Percentiles rank a stretch among this genome's conserved stretches.
Evolutionary conservation across 1,140 invertebrate species (phyloP).

Genomic region (Monomorium pharaonis): DNA sequence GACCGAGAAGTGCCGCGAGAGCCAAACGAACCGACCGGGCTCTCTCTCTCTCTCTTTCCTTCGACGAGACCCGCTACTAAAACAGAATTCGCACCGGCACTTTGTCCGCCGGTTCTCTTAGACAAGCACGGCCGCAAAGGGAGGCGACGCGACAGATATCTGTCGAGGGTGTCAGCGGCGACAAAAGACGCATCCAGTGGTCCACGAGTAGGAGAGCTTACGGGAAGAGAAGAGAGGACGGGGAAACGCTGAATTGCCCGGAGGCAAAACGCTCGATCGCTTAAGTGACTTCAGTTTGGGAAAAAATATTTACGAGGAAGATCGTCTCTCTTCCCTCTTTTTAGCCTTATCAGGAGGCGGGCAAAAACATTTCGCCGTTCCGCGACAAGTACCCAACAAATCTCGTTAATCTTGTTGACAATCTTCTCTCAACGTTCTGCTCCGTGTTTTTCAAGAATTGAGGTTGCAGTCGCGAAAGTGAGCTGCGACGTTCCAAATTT

Average conservation of each 20-base stretch:
- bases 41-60: constrained; percentile 61
- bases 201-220: constrained; percentile 17
- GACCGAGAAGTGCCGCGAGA: constrained; percentile 86
- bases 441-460: neutral
- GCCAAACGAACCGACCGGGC: constrained; percentile 79
- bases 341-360: neutral
- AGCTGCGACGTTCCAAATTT: neutral
- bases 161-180: neutral
- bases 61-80: constrained; percentile 77
- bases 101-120: constrained; percentile 72
- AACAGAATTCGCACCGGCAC: constrained; percentile 81
- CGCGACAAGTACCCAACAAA: neutral
- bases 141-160: neutral
- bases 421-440: neutral
- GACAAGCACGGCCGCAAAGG: constrained; percentile 23
- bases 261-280: neutral
- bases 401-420: neutral
- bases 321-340: neutral
- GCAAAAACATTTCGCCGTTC: neutral
- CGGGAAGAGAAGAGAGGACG: constrained; percentile 4
- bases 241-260: neutral
- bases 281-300: neutral
- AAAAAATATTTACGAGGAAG: neutral
- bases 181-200: constrained; percentile 22
- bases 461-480: neutral